Percentiles rank a stretch among this genome's conserved stretches.
These are phyloP conservation scores for Synergus gifuensis DNA, from an alignment of 2,888 invertebrate species.

Conservation along the genomic window DNA sequence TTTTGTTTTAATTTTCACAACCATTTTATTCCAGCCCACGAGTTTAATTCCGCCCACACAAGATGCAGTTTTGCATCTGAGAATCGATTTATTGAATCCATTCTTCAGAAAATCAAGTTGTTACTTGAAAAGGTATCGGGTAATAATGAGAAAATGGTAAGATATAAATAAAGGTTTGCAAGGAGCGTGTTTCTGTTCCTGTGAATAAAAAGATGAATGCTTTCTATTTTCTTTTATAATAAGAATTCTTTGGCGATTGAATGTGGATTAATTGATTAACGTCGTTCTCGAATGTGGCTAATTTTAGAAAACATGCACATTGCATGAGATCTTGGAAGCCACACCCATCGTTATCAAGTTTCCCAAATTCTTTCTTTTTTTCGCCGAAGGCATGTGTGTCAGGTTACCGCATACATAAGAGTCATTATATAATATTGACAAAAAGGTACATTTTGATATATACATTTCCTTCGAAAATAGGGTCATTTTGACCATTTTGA, in stretches of 20 bases:
- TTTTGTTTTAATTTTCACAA: slow-evolving; percentile 14
- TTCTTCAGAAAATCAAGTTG: background rate
- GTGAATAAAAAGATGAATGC: background rate
- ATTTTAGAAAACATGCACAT: background rate
- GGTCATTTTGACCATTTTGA: background rate
- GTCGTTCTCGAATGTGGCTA: background rate
- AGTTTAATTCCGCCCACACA: slow-evolving; percentile 26
- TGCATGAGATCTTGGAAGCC: slow-evolving; percentile 2
- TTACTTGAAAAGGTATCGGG: background rate
- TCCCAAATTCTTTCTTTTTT: slow-evolving; percentile 10
- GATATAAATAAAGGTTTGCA: background rate
- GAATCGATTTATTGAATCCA: slow-evolving; percentile 19
- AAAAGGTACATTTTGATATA: background rate
- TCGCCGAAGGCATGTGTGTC: background rate
- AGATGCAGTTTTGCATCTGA: slow-evolving; percentile 10
- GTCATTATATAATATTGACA: slow-evolving; percentile 19
- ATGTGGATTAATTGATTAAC: no score
- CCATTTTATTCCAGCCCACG: background rate
- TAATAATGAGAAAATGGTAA: background rate
- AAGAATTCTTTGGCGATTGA: background rate
- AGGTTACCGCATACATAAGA: slow-evolving; percentile 14
- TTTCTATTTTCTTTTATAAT: background rate
- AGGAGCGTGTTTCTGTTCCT: background rate
- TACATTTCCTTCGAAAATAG: background rate
- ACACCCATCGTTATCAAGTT: slow-evolving; percentile 19